Conservation (phyloP, 2,888 invertebrate genomes). For the Dynastes tityus region DNA sequence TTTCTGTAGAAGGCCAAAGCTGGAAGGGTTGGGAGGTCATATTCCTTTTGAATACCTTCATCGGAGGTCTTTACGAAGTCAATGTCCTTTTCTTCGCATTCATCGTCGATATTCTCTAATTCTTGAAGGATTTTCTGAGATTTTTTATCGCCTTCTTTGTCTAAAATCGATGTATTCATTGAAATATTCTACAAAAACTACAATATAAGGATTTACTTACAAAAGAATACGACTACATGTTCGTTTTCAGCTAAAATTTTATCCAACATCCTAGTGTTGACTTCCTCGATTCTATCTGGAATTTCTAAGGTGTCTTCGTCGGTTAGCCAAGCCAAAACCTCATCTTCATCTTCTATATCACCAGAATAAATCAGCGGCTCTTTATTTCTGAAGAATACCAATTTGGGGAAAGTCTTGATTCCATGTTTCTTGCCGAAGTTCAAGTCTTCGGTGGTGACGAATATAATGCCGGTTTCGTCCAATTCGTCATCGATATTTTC, state of each 20-base stretch:
- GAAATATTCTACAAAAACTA: neutral
- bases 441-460: slow-evolving; percentile 92
- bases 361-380: slow-evolving; percentile 88
- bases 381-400: slow-evolving; percentile 93
- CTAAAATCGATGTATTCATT: slow-evolving; percentile 68
- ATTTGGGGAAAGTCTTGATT: slow-evolving; percentile 87
- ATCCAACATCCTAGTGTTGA: slow-evolving; percentile 91
- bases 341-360: slow-evolving; percentile 92
- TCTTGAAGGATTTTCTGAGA: slow-evolving; percentile 91
- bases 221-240: slow-evolving; percentile 93
- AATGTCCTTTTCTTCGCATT: slow-evolving; percentile 92
- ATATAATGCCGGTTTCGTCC: slow-evolving; percentile 93
- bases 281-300: slow-evolving; percentile 94
- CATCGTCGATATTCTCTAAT: slow-evolving; percentile 93
- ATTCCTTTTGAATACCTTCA: slow-evolving; percentile 89
- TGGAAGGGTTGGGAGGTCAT: slow-evolving; percentile 86
- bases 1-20: slow-evolving; percentile 90
- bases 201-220: slow-evolving; percentile 74
- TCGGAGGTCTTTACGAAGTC: slow-evolving; percentile 95
- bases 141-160: slow-evolving; percentile 91
- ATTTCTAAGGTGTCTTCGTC: slow-evolving; percentile 93
- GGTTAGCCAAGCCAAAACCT: slow-evolving; percentile 92
- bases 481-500: slow-evolving; percentile 95
- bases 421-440: slow-evolving; percentile 87
- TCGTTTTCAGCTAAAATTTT: slow-evolving; percentile 91